Evolutionary conservation across 2,797 vertebrate genomes (phyloP), one percentile per base, ranked within the genome.

Genomic region (Sebastes kiyomatsui): DNA sequence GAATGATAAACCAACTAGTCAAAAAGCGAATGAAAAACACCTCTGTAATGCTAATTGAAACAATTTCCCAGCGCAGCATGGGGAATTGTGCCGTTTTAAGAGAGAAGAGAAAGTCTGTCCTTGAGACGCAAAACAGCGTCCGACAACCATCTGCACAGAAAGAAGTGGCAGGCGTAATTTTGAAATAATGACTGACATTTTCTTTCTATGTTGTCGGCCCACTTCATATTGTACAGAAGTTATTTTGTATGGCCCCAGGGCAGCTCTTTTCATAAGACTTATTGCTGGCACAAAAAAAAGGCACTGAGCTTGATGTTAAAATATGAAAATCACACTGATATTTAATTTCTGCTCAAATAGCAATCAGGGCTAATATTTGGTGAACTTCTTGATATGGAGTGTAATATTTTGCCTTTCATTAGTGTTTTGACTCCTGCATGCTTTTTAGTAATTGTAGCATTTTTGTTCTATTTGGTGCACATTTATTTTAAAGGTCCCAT

Each of bases 21-120:
- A 86, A 87, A 82, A 83, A 82, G 76, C 68, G 85, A 79, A 89
- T 80, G 72, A 88, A 81, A 92, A 87, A 90, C 64, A 71, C 82
- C 73, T 84, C 88, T 79, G 79, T 86, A 68, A 84, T 84, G 85
- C 85, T 93, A 92, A 94, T 93, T 92, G 88, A 84, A 94, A 85
- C 81, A 64, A 86, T 93, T 93, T 84, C 69, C 56, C 35, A 5
- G 23, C 67, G 2, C 81, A 64, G 78, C 62, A 4, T 60, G 54
- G 75, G 82, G 67, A 72, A 86, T 58, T 58, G 61, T 77, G 69
- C 68, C 11, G 52, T 75, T 83, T 81, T 60, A 65, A 62, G 78
- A 76, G 81, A 62, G 27, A 81, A 20, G 49, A 52, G 20, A 64
- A 68, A 71, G n/a, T 22, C 33, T 68, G 77, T 89, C 86, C 85